These are phyloP conservation scores for Cyprinodon variegatus DNA, from an alignment of 2,113 vertebrate genomes.

Conservation along the genomic window DNA sequence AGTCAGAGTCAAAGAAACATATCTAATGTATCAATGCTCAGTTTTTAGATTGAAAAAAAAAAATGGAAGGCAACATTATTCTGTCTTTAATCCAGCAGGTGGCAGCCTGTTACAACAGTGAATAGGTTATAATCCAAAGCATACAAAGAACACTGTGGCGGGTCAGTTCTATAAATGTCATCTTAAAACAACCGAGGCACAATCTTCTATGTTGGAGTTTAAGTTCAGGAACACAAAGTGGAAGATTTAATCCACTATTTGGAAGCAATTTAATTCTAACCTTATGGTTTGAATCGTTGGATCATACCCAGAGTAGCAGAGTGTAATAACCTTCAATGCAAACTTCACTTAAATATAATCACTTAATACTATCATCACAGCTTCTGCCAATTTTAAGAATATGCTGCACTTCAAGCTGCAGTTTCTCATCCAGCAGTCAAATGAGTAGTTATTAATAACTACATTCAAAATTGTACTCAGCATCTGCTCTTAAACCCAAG, in stretches of 20 bases:
- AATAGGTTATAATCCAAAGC: conserved; percentile 44
- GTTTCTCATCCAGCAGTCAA: background rate
- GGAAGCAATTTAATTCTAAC: background rate
- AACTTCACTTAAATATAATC: background rate
- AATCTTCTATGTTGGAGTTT: background rate
- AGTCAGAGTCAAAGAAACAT: background rate
- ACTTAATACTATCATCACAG: background rate
- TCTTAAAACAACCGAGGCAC: conserved; percentile 30
- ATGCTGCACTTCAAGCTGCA: background rate
- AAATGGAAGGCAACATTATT: conserved; percentile 1
- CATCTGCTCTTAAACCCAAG: background rate
- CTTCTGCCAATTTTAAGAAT: background rate
- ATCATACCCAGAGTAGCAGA: background rate
- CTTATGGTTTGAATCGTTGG: background rate
- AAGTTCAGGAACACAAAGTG: conserved; percentile 1
- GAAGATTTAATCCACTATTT: background rate
- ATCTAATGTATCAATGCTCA: background rate
- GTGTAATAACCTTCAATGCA: background rate
- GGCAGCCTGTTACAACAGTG: conserved; percentile 44
- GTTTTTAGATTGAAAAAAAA: background rate
- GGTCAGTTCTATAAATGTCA: conserved; percentile 55
- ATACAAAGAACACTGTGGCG: conserved; percentile 31
- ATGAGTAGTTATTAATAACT: background rate
- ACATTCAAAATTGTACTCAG: too few relatives aligned
- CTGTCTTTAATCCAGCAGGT: conserved; percentile 53